Conservation (phyloP, 2,797 vertebrate species). For the Coluber constrictor region DNA sequence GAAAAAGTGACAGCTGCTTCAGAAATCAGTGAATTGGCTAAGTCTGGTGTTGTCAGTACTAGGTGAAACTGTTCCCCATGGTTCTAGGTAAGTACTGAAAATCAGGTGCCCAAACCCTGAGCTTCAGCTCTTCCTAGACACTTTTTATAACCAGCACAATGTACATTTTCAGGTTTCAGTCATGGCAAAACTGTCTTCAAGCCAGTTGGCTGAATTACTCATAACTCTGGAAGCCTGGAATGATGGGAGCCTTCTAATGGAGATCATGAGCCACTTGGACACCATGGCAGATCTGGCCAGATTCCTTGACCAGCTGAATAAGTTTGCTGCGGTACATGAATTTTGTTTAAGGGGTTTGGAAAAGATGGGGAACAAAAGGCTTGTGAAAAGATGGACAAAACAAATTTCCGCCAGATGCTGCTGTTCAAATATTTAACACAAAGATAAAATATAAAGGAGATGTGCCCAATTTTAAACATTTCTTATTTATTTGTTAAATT, state of each 20-base stretch:
- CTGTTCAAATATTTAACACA: not conserved
- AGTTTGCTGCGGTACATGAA: slow-evolving; percentile 23
- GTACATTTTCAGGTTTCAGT: slow-evolving; percentile 17
- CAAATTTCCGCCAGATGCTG: not conserved
- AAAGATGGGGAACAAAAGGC: not conserved
- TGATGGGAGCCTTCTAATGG: not conserved
- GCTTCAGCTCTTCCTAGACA: not conserved
- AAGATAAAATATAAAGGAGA: not conserved
- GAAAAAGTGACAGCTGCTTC: not conserved
- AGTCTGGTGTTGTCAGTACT: not conserved
- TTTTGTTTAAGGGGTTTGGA: not conserved
- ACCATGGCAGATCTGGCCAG: not conserved
- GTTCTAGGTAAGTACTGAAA: not conserved
- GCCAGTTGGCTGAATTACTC: slow-evolving; percentile 35
- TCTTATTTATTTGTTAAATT: not conserved
- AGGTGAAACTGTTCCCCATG: not conserved
- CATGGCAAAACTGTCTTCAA: not conserved
- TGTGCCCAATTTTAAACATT: not conserved
- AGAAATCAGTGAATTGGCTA: not conserved
- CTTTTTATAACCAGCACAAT: not conserved
- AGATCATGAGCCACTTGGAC: slow-evolving; percentile 13
- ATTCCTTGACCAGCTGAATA: slow-evolving; percentile 42
- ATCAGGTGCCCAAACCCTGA: not conserved
- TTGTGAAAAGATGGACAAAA: not conserved
- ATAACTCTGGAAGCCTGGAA: not conserved